These are phyloP conservation scores for Hydropsyche betteni DNA, from an alignment of 2,888 invertebrate genomes.

Conservation along the genomic window DNA sequence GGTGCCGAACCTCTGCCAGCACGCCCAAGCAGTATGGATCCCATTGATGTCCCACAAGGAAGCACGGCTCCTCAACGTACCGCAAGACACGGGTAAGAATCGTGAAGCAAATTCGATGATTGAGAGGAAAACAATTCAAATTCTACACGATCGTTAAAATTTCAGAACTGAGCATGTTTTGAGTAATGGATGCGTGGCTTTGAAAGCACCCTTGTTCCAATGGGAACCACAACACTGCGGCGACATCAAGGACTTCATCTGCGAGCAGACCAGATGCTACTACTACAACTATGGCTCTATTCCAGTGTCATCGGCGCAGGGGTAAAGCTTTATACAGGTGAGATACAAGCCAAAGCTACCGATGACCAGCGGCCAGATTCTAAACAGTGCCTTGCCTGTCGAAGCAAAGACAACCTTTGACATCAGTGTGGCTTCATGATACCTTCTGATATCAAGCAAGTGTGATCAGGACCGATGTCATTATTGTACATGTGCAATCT, in stretches of 20 bases:
- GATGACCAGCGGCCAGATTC: slow-evolving; percentile 61
- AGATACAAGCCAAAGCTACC: slow-evolving; percentile 69
- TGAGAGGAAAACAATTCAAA: not conserved
- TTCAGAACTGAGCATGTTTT: slow-evolving; percentile 66
- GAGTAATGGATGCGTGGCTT: slow-evolving; percentile 78
- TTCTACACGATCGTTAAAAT: not conserved
- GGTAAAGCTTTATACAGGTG: slow-evolving; percentile 80
- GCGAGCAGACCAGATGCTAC: slow-evolving; percentile 90
- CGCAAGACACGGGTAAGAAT: slow-evolving; percentile 74
- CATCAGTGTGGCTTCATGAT: slow-evolving; percentile 49
- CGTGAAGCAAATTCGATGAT: not conserved
- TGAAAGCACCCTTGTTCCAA: slow-evolving; percentile 79
- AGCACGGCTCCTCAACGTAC: slow-evolving; percentile 83
- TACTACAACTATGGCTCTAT: slow-evolving; percentile 92
- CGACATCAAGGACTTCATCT: slow-evolving; percentile 86
- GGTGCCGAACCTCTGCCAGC: slow-evolving; percentile 62
- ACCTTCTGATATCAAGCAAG: slow-evolving; percentile 49
- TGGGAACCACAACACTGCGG: slow-evolving; percentile 88
- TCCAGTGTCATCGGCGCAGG: slow-evolving; percentile 89
- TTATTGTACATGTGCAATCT: slow-evolving; percentile 39
- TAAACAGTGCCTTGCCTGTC: slow-evolving; percentile 38
- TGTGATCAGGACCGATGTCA: slow-evolving; percentile 45
- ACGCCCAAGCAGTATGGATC: slow-evolving; percentile 68
- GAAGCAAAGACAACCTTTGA: slow-evolving; percentile 30
- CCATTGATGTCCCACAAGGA: slow-evolving; percentile 73